Evolutionary conservation across 2,113 vertebrate genomes (phyloP).

Genomic region (Diglossa brunneiventris): DNA sequence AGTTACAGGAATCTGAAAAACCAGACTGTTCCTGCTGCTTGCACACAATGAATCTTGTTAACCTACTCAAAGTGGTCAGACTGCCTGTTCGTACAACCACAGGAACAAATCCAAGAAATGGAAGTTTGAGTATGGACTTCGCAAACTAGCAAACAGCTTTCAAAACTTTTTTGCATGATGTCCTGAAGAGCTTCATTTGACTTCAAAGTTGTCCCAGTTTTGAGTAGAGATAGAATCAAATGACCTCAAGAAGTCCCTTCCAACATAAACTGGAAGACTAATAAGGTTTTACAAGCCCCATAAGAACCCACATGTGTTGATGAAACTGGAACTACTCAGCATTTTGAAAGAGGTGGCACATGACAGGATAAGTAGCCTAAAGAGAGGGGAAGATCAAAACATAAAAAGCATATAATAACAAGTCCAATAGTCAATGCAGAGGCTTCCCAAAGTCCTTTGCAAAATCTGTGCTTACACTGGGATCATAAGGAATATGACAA

Average conservation of each 20-base stretch:
- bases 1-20: neutral
- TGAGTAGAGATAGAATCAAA: neutral
- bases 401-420: neutral
- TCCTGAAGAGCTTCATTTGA: neutral
- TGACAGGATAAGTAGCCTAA: neutral
- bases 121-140: neutral
- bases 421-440: neutral
- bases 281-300: neutral
- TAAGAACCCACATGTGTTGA: neutral
- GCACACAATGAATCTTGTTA: neutral
- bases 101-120: neutral
- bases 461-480: neutral
- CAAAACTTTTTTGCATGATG: neutral
- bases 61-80: neutral
- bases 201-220: neutral
- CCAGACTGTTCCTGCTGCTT: neutral
- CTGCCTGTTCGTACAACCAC: neutral
- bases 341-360: neutral
- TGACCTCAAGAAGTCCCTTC: neutral
- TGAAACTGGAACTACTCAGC: neutral
- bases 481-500: neutral
- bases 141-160: neutral
- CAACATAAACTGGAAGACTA: neutral
- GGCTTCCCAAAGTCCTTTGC: neutral
- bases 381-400: neutral